phyloP scores from a whole-genome alignment of 2,888 invertebrate species.

The Heliconius cydno region DNA sequence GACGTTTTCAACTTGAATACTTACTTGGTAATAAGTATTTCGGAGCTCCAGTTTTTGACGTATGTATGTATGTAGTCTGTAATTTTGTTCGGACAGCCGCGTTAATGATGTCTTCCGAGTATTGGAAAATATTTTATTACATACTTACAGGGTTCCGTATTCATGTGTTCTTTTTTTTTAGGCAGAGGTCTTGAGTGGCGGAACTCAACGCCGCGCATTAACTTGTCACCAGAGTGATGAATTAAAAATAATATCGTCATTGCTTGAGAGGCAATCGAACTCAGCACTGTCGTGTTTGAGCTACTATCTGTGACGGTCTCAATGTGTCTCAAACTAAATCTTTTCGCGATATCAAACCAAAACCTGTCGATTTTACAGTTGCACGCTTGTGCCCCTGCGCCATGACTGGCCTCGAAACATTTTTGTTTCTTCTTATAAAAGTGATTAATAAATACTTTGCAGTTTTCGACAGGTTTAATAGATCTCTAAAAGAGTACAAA shows the following conservation, averaged over 20 bases:
- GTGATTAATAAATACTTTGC: background rate
- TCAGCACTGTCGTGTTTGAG: background rate
- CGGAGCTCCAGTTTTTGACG: constrained; percentile 33
- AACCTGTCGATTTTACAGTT: too few relatives aligned
- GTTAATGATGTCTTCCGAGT: constrained; percentile 33
- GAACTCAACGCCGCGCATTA: background rate
- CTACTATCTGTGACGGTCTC: too few relatives aligned
- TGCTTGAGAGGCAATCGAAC: background rate
- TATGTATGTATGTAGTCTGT: constrained; percentile 19
- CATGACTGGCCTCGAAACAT: too few relatives aligned
- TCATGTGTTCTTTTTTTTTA: background rate
- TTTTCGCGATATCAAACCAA: too few relatives aligned
- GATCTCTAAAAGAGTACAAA: constrained; percentile 28
- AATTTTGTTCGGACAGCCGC: constrained; percentile 37
- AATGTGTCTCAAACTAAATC: too few relatives aligned
- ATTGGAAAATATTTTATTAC: constrained; percentile 14
- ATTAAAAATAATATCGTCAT: background rate
- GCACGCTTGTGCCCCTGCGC: too few relatives aligned
- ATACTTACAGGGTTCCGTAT: constrained; percentile 12
- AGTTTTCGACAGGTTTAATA: background rate
- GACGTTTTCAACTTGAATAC: background rate
- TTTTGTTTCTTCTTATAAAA: background rate
- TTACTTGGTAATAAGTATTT: constrained; percentile 1
- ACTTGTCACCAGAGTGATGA: background rate
- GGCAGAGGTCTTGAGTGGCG: background rate